Base-by-base conservation (phyloP, 2,888 invertebrate genomes). In the Pocota personata region DNA sequence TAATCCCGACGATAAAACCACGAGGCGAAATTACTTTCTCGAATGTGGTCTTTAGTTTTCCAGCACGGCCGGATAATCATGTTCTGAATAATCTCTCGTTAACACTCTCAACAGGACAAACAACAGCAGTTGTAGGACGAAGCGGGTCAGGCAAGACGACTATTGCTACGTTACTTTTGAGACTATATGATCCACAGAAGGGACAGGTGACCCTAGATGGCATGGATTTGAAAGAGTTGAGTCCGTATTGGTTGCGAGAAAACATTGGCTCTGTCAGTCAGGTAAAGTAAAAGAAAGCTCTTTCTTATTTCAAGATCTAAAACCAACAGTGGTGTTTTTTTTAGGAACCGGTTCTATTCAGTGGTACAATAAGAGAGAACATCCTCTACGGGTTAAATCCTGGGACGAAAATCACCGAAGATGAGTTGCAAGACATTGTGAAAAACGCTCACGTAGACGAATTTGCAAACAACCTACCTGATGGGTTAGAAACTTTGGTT, bases 101-200 rank as follows among this genome's bases (percentile, higher is more conserved):
- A 32, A 93, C 93, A 6, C 93, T 97, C 3, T 93, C 94, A 0
- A 95, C 96, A 0, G 95, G 96, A 8, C 94, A 95, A 86, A 95
- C 97, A 0, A 95, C 97, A 8, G 98, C 98, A 0, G 91, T 95
- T 14, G 95, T 99, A 0, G 99, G 99, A 0, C 94, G 97, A 0
- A 98, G 98, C 78, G 99, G 99, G 0, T 97, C 97, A 27, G 99
- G 99, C 0, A 99, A 99, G 92, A 98, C 98, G 60, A 99, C 99
- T 0, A 93, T 99, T 77, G 97, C 97, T 0, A 93, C 96, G 0
- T 93, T 99, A 1, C 93, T 99, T 84, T 92, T 99, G 60, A 89
- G 98, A 89, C 93, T 97, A 0, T 99, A 99, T 90, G 98, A 98
- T 91, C 98, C 98, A 0, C 92, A 93, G 2, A 89, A 92, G 79